Evolutionary conservation across 2,888 invertebrate genomes (phyloP), one percentile per base, ranked within the genome.

Genomic region (Ditylenchus weischeri): DNA sequence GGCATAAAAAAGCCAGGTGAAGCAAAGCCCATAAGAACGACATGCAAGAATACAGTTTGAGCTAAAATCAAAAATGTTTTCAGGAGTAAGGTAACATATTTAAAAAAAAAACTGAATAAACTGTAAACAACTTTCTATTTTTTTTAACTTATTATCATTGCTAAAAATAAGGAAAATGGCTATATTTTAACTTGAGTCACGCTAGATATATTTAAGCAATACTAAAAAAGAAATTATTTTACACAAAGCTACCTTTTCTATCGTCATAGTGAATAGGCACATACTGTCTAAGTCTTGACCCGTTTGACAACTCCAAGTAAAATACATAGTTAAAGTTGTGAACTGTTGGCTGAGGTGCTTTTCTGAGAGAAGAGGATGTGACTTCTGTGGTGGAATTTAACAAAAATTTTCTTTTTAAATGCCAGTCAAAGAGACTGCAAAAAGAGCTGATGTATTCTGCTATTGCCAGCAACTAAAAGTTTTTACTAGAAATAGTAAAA

Each of bases 201-300:
- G 29, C 29, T 29, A 29, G 29, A 29, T 29, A 29, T 29, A 4
- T 29, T 29, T 29, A 29, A 29, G 3, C 2, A 29, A 2, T 29
- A 29, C 29, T 29, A 29, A 29, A 29, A 29, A 29, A 29, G 29
- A 29, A 29, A 29, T 4, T 29, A 29, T 29, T 29, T 29, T 29
- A 29, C 29, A 5, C 29, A 29, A 21, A 21, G 1, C 0, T 18
- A 67, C 68, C 66, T 57, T 59, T 58, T 50, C 66, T 36, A 18
- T 68, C 68, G 29, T 68, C 68, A 54, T 68, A 68, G n/a, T 65
- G 15, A 15, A 68, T 62, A 18, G 64, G 60, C n/a, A 62, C 68
- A 65, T 65, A 54, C 58, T 68, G 68, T 7, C 68, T 38, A 35
- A 58, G 57, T 11, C 68, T 23, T 18, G 61, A 65, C 43, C 68